Evolutionary conservation across 2,113 vertebrate genomes (phyloP), one percentile per base, ranked within the genome.

Genomic region (Panurus biarmicus): DNA sequence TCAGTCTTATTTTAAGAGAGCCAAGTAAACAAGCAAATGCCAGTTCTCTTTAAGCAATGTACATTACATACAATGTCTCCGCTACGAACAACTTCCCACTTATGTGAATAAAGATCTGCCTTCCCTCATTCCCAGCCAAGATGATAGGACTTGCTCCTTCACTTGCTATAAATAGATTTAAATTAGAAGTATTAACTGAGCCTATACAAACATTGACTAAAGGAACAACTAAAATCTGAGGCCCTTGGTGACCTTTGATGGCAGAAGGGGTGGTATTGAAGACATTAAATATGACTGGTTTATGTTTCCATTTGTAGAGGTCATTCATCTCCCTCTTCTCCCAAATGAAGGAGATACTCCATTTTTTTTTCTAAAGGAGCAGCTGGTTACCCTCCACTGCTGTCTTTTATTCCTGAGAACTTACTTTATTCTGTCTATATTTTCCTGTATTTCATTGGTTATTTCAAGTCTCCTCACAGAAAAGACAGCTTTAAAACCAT

Each of bases 1-100:
- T 90, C 73, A 71, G 58, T 28, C 42, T 44, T 92, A 93, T 77
- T 91, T 94, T 95, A 92, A 89, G 91, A 44, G 50, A 64, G 38
- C 20, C 85, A 89, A 82, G n/a, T 80, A 89, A 95, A 89, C 38
- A 80, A 77, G n/a, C 20, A 60, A 65, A 76, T 40, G 20, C 29
- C 54, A 82, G 29, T 10, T 84, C 73, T 80, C 69, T 74, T 82
- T 42, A 86, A 81, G 74, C 48, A 75, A 57, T 5, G 40, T 14
- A 80, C 69, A 61, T 83, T 66, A 71, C 61, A 0, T n/a, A n/a
- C n/a, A n/a, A n/a, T 0, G 20, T 57, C 60, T 67, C 62, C 0
- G 0, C 79, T 85, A 70, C 23, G 58, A 91, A 5, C 64, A 80
- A 1, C 66, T 86, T 80, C 56, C 67, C 35, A 64, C 51, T 62